Base-by-base conservation (phyloP, 2,888 invertebrate species). In the Meliscaeva auricollis region DNA sequence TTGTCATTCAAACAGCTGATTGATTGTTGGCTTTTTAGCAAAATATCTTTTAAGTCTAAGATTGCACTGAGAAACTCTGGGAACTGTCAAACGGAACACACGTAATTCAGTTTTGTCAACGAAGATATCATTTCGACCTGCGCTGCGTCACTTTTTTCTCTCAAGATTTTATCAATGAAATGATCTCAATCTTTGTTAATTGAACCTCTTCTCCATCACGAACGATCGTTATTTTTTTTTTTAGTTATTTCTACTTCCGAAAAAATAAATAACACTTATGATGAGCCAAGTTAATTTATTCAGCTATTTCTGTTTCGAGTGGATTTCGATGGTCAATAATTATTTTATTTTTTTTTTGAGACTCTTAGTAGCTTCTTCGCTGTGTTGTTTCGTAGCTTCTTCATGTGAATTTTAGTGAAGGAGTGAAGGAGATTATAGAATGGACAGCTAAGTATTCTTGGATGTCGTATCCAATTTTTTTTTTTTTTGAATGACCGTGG, bases 121-220 rank as follows among this genome's bases (percentile, higher is more conserved):
- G 5, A n/a, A 41, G 17, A 48, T 32, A 1, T 20, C 7, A 32
- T 1, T 8, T 32, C 17, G 20, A 32, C 11, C 0, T 64, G 44
- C 6, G 30, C 30, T n/a, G n/a, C n/a, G n/a, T 20, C 7, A 62
- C 5, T 38, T 38, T 7, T 13, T 38, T 13, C 9, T 48, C 20
- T 35, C 0, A 64, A 60, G n/a, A 30, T 3, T 8, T 35, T 1
- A 50, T 54, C 68, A 48, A 41, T 26, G 26, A 26, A 26, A 26
- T 81, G 66, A 72, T 76, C 77, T 73, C 30, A 68, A 73, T 73
- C n/a, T n/a, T n/a, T 54, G 15, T 46, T 38, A 77, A 82, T 73
- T 54, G 68, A 68, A 20, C 44, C 50, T 72, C 56, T 50, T 75
- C 26, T 44, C 3, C n/a, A 3, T 7, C 54, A 38, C 41, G 1